phyloP scores from a whole-genome alignment of 2,113 vertebrate genomes.

The Microcebus jonahi region DNA sequence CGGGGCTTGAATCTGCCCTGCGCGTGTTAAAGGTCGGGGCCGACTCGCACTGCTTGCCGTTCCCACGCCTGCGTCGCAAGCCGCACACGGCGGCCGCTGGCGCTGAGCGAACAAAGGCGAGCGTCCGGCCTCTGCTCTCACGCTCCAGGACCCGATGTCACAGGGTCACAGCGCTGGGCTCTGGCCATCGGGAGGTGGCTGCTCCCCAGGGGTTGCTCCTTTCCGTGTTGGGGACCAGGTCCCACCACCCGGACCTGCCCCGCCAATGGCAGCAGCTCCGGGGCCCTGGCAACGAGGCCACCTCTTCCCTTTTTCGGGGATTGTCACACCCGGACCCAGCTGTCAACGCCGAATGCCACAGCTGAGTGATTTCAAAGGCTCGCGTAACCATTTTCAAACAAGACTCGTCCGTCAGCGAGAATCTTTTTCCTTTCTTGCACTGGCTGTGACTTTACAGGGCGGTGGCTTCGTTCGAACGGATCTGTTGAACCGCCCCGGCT shows the following conservation, averaged over 20 bases:
- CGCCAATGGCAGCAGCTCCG: fast-evolving
- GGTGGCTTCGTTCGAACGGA: background rate
- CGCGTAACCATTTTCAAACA: background rate
- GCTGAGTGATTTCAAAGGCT: background rate
- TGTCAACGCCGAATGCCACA: background rate
- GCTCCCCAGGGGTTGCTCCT: background rate
- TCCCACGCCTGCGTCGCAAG: background rate
- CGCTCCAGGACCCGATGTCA: background rate
- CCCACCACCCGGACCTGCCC: background rate
- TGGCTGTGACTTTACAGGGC: fast-evolving
- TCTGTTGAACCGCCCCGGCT: fast-evolving
- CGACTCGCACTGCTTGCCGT: background rate
- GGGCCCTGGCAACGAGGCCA: background rate
- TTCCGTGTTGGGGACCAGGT: background rate
- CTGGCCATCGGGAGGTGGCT: fast-evolving
- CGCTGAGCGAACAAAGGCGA: background rate
- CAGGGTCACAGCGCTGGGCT: background rate
- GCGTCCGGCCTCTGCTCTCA: too few relatives aligned
- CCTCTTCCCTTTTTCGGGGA: background rate
- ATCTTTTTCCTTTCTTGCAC: fast-evolving
- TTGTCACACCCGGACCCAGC: background rate
- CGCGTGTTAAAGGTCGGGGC: background rate
- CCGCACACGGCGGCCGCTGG: background rate
- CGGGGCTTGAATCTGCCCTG: background rate
- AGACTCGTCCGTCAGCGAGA: background rate